phyloP scores from a whole-genome alignment of 2,888 invertebrate genomes.

The Pterobdella sp. region DNA sequence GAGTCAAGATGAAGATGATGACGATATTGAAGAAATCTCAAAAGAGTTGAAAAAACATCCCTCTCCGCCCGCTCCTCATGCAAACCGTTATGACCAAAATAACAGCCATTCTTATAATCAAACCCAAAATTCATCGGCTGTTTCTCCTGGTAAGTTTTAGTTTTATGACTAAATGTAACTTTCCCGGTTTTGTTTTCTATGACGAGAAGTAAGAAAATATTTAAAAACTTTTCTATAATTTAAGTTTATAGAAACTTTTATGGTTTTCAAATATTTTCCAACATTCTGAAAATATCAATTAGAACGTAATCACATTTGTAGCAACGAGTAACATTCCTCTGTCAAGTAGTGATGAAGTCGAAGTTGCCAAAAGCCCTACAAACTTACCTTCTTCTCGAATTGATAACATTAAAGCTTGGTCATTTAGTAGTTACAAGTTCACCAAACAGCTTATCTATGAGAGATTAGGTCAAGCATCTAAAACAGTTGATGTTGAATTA shows the following conservation, averaged over 20 bases:
- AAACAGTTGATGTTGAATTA: conserved; percentile 63
- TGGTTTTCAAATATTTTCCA: too few species aligned
- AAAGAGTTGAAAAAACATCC: conserved; percentile 25
- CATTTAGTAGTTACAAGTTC: conserved; percentile 94
- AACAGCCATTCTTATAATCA: not conserved
- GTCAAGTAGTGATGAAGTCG: conserved; percentile 27
- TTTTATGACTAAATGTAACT: not conserved
- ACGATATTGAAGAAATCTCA: conserved; percentile 28
- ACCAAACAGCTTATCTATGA: conserved; percentile 92
- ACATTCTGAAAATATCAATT: too few species aligned
- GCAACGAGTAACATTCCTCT: conserved; percentile 31
- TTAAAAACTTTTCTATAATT: too few species aligned
- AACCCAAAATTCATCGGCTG: not conserved
- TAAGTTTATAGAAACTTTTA: too few species aligned
- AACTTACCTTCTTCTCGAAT: conserved; percentile 51
- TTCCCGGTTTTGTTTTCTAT: too few species aligned
- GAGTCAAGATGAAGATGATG: conserved; percentile 27
- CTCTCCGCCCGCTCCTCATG: not conserved
- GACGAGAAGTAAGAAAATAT: too few species aligned
- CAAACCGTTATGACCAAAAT: conserved; percentile 1
- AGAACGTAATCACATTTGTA: not conserved
- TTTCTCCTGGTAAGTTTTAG: not conserved
- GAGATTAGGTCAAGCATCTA: conserved; percentile 69
- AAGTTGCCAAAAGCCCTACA: conserved; percentile 8
- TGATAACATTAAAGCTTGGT: conserved; percentile 89